Base-by-base conservation (phyloP, 2,888 invertebrate species). In the Cephalotes varians region DNA sequence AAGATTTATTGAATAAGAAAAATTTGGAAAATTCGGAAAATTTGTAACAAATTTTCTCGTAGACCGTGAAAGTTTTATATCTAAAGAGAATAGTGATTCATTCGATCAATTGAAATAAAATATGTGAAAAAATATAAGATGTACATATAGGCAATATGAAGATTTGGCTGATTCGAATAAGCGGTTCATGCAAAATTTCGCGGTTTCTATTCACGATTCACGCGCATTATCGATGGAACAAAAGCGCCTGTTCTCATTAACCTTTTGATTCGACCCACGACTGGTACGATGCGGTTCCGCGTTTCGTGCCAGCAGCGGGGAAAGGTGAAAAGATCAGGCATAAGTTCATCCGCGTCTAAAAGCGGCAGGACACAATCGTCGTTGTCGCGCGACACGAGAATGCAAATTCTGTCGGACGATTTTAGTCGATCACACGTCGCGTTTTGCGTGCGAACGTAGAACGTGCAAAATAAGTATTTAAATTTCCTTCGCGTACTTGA, bases 301-400 rank as follows among this genome's bases (percentile, higher is more conserved):
- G 56, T 58, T 77, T 73, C 81, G 58, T 21, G 65, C 28, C 77
- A 76, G 72, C 81, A 73, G 74, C 69, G 56, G 64, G 47, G 86
- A 74, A 87, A 88, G 87, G 87, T 88, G 87, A 88, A 86, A 60
- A 85, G 88, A 86, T 72, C 81, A 88, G 71, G 76, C 77, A 86
- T 88, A 88, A 88, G 87, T 88, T 88, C 87, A 88, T 88, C 84
- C 84, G 86, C 80, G 76, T 67, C 77, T 62, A 82, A 81, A 74
- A 76, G 15, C 60, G 74, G 49, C 82, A 54, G 72, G 76, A 72
- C 77, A 86, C 81, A 87, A 86, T 88, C 71, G 62, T 64, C 69
- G 9, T 54, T 81, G n/a, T 65, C 81, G 74, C 77, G 80, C 80
- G 58, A 60, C 28, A 65, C 62, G 72, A 74, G 28, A 81, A 83